Base-by-base conservation (phyloP, 1,140 invertebrate genomes). In the Cydia splendana region DNA sequence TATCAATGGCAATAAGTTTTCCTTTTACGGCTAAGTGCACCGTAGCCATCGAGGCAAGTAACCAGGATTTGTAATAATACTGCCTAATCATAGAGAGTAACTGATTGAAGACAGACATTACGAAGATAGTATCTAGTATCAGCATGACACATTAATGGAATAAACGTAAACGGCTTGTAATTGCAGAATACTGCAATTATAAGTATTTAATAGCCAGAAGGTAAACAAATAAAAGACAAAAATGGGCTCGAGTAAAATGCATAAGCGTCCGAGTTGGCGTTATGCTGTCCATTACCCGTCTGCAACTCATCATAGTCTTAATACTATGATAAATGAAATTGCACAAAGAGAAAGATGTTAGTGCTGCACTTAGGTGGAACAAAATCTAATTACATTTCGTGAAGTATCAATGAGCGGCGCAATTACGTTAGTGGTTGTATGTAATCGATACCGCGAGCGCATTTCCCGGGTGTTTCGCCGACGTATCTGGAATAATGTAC, bases 401-500 rank as follows among this genome's bases (percentile, higher is more conserved):
- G 87, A 88, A 85, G 85, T 88, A 89, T 89, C 85, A 90, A 90
- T 90, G 88, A 90, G 86, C 79, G 86, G 88, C 78, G 85, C 88
- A 89, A 92, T 92, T 89, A 90, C 88, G 85, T 84, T 86, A 85
- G 84, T 82, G 84, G 85, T 78, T 86, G 82, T 85, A 83, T 87
- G 84, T 88, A 90, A 91, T 92, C 84, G 87, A 79, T 80, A 82
- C 82, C 82, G 77, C 81, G 84, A 83, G 88, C 84, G 82, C 84
- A 83, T 89, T 91, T 89, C 88, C 84, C 86, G 84, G 84, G 85
- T 89, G 86, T 90, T 89, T 90, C 87, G 84, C 83, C 82, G 85
- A 86, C 85, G 86, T 85, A 85, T 86, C 89, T 88, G 87, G 88
- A 89, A 91, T 91, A 90, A 92, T 91, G 83, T 91, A 88, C 88